Evolutionary conservation across 2,797 vertebrate species (phyloP).

Genomic region (Pampus argenteus): DNA sequence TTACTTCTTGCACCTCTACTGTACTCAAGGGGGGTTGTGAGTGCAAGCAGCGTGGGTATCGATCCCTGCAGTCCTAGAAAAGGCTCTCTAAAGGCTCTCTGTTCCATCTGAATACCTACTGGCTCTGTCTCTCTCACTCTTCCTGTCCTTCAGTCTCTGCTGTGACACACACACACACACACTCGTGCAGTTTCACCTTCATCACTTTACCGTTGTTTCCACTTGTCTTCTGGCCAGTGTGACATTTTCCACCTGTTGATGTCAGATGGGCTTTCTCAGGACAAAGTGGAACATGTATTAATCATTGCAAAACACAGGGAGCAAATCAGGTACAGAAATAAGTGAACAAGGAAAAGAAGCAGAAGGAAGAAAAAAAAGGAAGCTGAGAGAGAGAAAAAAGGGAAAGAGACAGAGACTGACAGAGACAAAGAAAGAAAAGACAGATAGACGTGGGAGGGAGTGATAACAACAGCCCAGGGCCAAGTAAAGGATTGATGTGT

Average conservation of each 20-base stretch:
- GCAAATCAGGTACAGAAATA: not conserved
- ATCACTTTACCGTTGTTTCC: conserved; percentile 1
- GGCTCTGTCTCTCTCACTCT: conserved; percentile 32
- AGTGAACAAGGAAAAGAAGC: not conserved
- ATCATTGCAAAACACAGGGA: conserved; percentile 8
- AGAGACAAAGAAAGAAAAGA: conserved; percentile 47
- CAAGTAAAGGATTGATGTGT: conserved; percentile 64
- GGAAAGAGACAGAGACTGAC: conserved; percentile 20
- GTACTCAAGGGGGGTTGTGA: conserved; percentile 53
- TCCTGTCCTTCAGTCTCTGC: conserved; percentile 26
- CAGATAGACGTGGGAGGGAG: conserved; percentile 46
- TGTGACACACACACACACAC: conserved; percentile 29
- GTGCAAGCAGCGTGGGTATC: conserved; percentile 43
- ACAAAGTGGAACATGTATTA: conserved; percentile 24
- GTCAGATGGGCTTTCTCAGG: conserved; percentile 7
- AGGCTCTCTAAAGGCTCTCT: conserved; percentile 43
- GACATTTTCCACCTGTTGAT: conserved; percentile 55
- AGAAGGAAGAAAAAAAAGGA: not conserved
- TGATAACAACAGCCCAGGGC: conserved; percentile 65
- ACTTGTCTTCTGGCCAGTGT: conserved; percentile 6
- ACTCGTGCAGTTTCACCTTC: conserved; percentile 1
- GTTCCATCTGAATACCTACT: conserved; percentile 53
- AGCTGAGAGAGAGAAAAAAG: too few relatives aligned
- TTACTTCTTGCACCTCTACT: conserved; percentile 46
- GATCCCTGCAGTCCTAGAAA: conserved; percentile 56